Percentiles rank a stretch among this genome's conserved stretches.
Evolutionary conservation across 2,797 vertebrate genomes (phyloP).

Genomic region (Enteromius fasciolatus): DNA sequence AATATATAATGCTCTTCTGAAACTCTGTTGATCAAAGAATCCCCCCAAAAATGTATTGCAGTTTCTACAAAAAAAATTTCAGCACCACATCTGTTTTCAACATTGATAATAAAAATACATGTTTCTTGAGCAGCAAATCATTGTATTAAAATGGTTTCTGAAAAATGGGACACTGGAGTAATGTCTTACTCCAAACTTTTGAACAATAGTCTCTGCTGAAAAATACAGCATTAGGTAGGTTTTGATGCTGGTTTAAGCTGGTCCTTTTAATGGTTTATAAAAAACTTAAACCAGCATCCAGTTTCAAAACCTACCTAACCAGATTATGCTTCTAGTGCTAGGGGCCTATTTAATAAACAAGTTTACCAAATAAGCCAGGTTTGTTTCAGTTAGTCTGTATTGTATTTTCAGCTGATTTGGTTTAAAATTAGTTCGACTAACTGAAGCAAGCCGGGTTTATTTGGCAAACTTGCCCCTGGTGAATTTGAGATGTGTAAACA

Average conservation of each 20-base stretch:
- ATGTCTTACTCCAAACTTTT: not conserved
- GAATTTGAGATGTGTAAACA: not conserved
- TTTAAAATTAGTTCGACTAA: not conserved
- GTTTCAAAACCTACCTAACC: too few relatives aligned
- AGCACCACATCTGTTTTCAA: not conserved
- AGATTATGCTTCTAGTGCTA: too few relatives aligned
- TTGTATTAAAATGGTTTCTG: not conserved
- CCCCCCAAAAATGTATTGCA: not conserved
- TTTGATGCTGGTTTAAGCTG: too few relatives aligned
- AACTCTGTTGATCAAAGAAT: not conserved
- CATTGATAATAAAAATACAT: not conserved
- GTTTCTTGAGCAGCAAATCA: not conserved
- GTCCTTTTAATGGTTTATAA: too few relatives aligned
- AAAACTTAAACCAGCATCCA: too few relatives aligned
- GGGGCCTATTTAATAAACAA: not conserved
- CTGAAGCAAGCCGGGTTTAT: not conserved
- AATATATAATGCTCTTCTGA: not conserved
- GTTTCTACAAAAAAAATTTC: not conserved
- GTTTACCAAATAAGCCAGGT: not conserved
- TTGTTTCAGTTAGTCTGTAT: not conserved
- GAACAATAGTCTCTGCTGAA: not conserved
- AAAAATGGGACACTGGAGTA: not conserved
- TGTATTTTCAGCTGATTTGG: not conserved
- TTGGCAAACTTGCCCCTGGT: not conserved
- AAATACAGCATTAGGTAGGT: too few relatives aligned